Conservation (phyloP, 2,113 vertebrate genomes). For the Pimephales promelas region DNA sequence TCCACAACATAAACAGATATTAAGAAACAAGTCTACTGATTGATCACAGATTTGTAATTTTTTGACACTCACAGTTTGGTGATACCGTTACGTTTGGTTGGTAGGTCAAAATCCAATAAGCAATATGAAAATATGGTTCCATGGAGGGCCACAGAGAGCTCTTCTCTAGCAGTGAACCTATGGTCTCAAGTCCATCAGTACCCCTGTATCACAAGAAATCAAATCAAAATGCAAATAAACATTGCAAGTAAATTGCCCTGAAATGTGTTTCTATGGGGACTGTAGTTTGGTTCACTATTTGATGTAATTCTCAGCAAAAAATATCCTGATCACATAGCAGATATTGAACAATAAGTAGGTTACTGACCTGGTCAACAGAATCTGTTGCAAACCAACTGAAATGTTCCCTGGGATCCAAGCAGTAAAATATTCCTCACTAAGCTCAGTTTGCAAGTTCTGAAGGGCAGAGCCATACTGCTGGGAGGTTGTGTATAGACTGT, state of each 20-base stretch:
- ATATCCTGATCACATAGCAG: background rate
- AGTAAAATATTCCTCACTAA: constrained; percentile 54
- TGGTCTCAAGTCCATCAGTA: constrained; percentile 43
- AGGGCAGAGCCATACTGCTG: constrained; percentile 43
- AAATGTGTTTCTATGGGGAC: background rate
- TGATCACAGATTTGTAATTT: background rate
- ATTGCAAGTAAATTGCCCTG: background rate
- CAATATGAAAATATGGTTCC: constrained; percentile 68
- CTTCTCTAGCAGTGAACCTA: constrained; percentile 66
- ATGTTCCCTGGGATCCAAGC: constrained; percentile 60
- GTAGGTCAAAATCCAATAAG: constrained; percentile 74
- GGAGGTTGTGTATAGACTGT: constrained; percentile 55
- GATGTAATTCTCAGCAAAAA: background rate
- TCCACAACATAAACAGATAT: background rate
- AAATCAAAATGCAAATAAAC: background rate
- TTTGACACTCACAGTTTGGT: constrained; percentile 72
- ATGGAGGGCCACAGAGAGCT: constrained; percentile 65
- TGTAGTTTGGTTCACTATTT: background rate
- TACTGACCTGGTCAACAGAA: constrained; percentile 53
- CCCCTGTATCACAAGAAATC: constrained; percentile 57
- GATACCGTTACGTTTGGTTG: constrained; percentile 61
- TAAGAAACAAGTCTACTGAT: background rate
- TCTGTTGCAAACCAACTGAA: constrained; percentile 37
- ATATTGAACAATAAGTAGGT: constrained; percentile 12
- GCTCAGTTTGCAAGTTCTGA: background rate